Percentiles rank a stretch among this genome's conserved stretches.
Evolutionary conservation across 2,888 invertebrate species (phyloP).

Genomic region (Dolomedes plantarius): DNA sequence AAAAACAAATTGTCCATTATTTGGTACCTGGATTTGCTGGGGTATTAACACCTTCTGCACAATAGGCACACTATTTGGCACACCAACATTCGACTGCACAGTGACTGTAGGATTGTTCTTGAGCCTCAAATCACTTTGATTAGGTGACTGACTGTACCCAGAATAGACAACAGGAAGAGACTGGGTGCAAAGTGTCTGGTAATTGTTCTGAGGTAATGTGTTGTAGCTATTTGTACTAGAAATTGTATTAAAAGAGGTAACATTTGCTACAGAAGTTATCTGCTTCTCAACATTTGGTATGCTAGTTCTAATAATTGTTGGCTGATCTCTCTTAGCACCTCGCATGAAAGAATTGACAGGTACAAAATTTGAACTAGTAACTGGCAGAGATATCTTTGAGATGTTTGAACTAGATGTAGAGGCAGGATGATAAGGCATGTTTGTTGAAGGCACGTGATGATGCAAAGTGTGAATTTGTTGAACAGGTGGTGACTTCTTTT

Average conservation of each 20-base stretch:
- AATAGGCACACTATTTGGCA: background rate
- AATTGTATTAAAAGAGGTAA: background rate
- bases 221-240: background rate
- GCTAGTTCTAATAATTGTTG: background rate
- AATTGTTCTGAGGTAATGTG: background rate
- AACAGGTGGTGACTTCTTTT: background rate
- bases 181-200: background rate
- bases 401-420: background rate
- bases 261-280: background rate
- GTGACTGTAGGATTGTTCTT: background rate
- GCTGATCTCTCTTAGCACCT: background rate
- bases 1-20: background rate
- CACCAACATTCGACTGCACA: background rate
- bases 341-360: background rate
- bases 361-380: background rate
- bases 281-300: background rate
- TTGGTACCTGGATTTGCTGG: background rate
- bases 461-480: background rate
- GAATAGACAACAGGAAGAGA: background rate
- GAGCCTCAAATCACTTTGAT: background rate
- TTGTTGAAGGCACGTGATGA: background rate
- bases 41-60: background rate
- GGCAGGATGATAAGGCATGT: background rate
- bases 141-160: background rate
- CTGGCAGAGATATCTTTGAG: background rate